These are phyloP conservation scores for Chiridota heheva DNA, from an alignment of 35 echinoderm and acorn worm genomes.

Conservation along the genomic window DNA sequence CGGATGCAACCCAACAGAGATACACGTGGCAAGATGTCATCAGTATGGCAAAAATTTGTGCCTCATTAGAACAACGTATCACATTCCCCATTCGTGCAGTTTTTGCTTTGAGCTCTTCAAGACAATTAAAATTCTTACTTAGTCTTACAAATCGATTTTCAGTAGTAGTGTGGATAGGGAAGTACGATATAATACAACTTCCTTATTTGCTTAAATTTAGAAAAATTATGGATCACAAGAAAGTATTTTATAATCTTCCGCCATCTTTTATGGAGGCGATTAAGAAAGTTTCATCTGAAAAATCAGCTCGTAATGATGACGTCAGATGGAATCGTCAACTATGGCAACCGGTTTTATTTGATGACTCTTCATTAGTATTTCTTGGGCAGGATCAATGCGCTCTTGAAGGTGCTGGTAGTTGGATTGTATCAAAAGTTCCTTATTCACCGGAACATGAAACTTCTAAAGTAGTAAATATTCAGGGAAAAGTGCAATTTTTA, in stretches of 20 bases:
- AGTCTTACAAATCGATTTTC: slow-evolving; percentile 80
- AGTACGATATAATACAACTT: slow-evolving; percentile 69
- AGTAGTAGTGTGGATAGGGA: slow-evolving; percentile 63
- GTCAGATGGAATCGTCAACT: slow-evolving; percentile 65
- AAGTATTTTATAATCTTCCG: slow-evolving; percentile 79
- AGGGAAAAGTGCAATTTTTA: slow-evolving; percentile 78
- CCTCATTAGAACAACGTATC: slow-evolving; percentile 39
- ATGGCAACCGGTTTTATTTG: slow-evolving; percentile 75
- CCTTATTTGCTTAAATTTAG: slow-evolving; percentile 67
- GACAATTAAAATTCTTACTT: slow-evolving; percentile 80
- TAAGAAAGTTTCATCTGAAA: slow-evolving; percentile 45
- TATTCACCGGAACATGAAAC: slow-evolving; percentile 60
- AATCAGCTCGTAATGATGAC: slow-evolving; percentile 4
- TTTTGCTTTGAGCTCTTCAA: slow-evolving; percentile 60
- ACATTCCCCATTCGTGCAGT: slow-evolving; percentile 75
- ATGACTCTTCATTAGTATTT: slow-evolving; percentile 69
- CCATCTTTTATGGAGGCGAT: slow-evolving; percentile 56
- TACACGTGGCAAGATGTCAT: slow-evolving; percentile 85
- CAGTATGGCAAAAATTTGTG: slow-evolving; percentile 76
- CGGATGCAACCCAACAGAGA: slow-evolving; percentile 45
- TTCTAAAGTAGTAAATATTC: slow-evolving; percentile 48
- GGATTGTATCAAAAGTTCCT: slow-evolving; percentile 82
- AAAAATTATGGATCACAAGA: slow-evolving; percentile 71
- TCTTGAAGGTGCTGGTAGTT: slow-evolving; percentile 69
- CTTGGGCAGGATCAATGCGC: slow-evolving; percentile 72